Percentiles rank a stretch among this genome's conserved stretches.
Evolutionary conservation across 2,888 invertebrate species (phyloP).

Genomic region (Ceraclea dissimilis): DNA sequence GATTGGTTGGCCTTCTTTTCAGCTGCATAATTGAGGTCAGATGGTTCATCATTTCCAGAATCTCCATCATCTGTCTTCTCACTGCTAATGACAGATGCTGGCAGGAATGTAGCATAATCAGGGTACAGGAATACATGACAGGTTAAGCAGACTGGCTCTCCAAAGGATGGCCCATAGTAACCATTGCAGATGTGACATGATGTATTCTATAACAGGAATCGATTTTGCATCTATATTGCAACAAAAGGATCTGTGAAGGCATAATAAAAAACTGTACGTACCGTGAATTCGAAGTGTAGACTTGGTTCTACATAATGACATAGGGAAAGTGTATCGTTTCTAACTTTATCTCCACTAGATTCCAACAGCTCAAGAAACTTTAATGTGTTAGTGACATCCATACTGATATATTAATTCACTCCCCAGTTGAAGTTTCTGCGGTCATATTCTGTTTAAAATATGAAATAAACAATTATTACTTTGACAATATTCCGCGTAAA

Average conservation of each 20-base stretch:
- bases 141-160: slow-evolving; percentile 84
- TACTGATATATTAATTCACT: background rate
- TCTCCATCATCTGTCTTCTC: slow-evolving; percentile 79
- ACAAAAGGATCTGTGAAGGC: too few species aligned
- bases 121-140: slow-evolving; percentile 92
- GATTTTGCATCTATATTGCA: background rate
- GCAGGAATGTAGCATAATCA: slow-evolving; percentile 54
- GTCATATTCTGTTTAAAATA: too few species aligned
- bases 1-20: slow-evolving; percentile 43
- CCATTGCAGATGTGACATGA: slow-evolving; percentile 82
- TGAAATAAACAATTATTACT: too few species aligned
- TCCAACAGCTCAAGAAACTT: slow-evolving; percentile 40
- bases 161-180: slow-evolving; percentile 86
- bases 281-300: slow-evolving; percentile 21
- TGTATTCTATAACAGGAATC: slow-evolving; percentile 47
- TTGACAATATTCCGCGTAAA: too few species aligned
- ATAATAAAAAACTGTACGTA: too few species aligned
- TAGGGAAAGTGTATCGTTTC: slow-evolving; percentile 27
- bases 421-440: too few species aligned
- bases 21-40: slow-evolving; percentile 55
- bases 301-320: slow-evolving; percentile 18
- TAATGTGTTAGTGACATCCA: slow-evolving; percentile 18
- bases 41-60: slow-evolving; percentile 92
- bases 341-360: slow-evolving; percentile 41
- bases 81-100: slow-evolving; percentile 43